These are phyloP conservation scores for Calliphora vicina DNA, from an alignment of 1,140 invertebrate genomes.

Conservation along the genomic window DNA sequence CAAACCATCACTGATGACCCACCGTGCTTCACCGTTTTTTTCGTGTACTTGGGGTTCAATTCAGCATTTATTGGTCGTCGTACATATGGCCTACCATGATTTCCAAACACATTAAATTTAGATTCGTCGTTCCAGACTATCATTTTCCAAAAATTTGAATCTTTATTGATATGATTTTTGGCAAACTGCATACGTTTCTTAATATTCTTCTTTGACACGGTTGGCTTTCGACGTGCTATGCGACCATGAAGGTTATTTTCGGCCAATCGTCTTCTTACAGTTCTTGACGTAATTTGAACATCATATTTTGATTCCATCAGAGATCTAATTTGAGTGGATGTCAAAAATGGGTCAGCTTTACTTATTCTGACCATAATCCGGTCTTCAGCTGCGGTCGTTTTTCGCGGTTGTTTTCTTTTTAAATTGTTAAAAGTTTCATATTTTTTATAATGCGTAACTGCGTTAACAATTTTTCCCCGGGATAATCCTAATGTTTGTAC, in stretches of 20 bases:
- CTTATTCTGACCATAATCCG: not conserved
- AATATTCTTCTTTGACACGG: not conserved
- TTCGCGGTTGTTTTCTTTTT: not conserved
- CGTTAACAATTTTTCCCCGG: no score
- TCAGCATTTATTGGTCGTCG: not conserved
- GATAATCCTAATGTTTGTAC: no score
- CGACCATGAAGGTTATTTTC: not conserved
- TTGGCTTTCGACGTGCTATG: not conserved
- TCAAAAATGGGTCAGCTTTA: not conserved
- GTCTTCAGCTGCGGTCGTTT: not conserved
- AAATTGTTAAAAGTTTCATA: not conserved
- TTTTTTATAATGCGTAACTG: not conserved
- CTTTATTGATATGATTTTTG: not conserved
- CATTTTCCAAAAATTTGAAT: not conserved
- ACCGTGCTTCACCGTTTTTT: slow-evolving; percentile 49
- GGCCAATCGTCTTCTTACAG: not conserved
- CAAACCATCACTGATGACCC: slow-evolving; percentile 45
- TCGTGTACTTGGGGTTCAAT: not conserved
- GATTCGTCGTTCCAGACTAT: not conserved
- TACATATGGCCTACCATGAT: not conserved
- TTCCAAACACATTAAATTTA: not conserved
- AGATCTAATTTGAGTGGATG: not conserved
- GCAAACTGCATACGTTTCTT: not conserved
- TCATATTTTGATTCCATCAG: not conserved
- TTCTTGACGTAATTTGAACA: no score